phyloP scores from a whole-genome alignment of 2,113 vertebrate species.

The Eretmochelys imbricata region DNA sequence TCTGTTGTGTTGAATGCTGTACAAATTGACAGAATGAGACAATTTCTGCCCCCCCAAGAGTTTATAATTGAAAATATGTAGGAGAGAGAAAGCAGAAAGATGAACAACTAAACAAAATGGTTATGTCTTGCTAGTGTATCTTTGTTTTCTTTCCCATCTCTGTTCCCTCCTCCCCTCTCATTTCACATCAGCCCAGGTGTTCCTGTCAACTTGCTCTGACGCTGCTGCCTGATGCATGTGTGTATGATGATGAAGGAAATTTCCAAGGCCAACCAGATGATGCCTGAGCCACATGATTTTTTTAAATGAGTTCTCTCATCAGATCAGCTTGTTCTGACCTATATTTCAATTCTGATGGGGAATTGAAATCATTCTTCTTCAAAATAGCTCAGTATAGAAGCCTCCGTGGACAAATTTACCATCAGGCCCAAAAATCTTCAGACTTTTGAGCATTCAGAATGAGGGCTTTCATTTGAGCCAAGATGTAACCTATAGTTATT shows the following conservation, averaged over 20 bases:
- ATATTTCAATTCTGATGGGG: neutral
- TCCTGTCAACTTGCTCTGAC: neutral
- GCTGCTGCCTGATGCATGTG: neutral
- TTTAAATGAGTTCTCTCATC: neutral
- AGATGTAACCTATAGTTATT: neutral
- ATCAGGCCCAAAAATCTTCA: neutral
- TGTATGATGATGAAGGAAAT: neutral
- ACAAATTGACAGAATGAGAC: neutral
- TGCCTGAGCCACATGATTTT: neutral
- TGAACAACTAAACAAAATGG: neutral
- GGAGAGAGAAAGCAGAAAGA: neutral
- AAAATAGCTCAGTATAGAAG: neutral
- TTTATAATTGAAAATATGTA: neutral
- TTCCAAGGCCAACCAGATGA: neutral
- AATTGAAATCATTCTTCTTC: neutral
- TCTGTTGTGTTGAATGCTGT: neutral
- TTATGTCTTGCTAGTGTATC: neutral
- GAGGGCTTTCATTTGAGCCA: neutral
- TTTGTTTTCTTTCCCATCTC: neutral
- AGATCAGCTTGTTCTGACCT: neutral
- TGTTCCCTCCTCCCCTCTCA: neutral
- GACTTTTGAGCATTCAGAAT: neutral
- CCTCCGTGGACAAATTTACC: neutral
- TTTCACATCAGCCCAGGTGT: neutral
- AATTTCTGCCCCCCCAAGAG: neutral